Evolutionary conservation across 2,797 vertebrate species (phyloP), one percentile per base, ranked within the genome.

Genomic region (Myripristis jacobus): DNA sequence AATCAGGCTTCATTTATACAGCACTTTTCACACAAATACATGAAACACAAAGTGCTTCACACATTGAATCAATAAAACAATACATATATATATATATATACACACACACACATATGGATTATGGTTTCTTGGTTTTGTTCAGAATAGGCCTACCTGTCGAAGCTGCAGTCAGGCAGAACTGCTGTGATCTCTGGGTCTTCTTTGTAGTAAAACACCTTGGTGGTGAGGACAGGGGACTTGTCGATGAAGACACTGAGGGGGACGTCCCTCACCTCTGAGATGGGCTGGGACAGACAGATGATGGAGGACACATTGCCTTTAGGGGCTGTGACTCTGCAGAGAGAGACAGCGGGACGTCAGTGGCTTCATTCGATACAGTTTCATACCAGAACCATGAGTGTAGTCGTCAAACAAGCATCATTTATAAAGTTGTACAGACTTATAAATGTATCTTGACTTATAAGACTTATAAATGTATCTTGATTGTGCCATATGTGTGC

Each of bases 141-240:
- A 44, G n/a, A 47, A n/a, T 1, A 24, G 22, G 44, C 81, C 91
- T 73, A 98, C 98, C 85, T 92, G 85, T 80, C 88, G 75, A 94
- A 96, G 85, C 95, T 95, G 80, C 98, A 99, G 73, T 83, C 90
- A 1, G 98, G 97, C 31, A 76, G 50, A 9, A 99, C 82, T 1
- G 82, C 72, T 0, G 85, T 88, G 43, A 99, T 88, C 0, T 83
- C 38, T 0, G 97, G 98, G 63, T 96, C 90, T n/a, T 96, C 94
- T 81, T 80, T 94, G 89, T 98, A 99, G 69, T 92, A 88, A 84
- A 98, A 99, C 16, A 82, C 88, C 85, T 92, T 88, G 5, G 93
- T 91, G 0, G 92, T 92, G 5, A 27, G 88, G 31, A 96, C 92
- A 13, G 77, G 60, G 21, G 95, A 93, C 58, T 92, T 93, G 8